Conservation (phyloP, 2,888 invertebrate species). For the Latrodectus elegans region DNA sequence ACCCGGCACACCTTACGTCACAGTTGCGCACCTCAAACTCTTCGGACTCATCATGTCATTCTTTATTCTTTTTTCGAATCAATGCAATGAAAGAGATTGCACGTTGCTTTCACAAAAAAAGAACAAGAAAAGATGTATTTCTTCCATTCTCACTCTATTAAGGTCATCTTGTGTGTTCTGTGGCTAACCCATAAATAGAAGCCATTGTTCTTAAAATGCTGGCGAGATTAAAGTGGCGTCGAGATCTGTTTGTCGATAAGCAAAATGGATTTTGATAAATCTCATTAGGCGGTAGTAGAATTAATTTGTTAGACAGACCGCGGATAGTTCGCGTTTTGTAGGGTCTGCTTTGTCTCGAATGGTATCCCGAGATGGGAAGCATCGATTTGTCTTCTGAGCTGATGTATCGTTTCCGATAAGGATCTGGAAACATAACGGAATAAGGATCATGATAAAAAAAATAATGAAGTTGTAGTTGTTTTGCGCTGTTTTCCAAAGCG, state of each 20-base stretch:
- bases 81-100: not conserved
- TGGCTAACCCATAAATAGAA: not conserved
- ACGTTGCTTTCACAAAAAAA: not conserved
- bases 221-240: not conserved
- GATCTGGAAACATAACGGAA: constrained; percentile 1
- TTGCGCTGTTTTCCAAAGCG: not conserved
- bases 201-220: not conserved
- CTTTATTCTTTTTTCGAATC: not conserved
- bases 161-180: not conserved
- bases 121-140: not conserved
- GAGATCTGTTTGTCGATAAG: not conserved
- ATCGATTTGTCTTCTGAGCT: not conserved
- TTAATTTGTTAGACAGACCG: not conserved
- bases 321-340: too few relatives aligned
- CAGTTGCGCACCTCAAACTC: not conserved
- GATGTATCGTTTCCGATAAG: not conserved
- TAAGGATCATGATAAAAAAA: not conserved
- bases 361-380: not conserved
- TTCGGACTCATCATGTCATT: not conserved
- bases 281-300: not conserved
- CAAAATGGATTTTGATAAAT: not conserved
- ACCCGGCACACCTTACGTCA: constrained; percentile 33
- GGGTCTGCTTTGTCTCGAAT: not conserved
- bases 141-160: not conserved
- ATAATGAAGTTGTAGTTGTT: too few relatives aligned